These are phyloP conservation scores for Heliocidaris tuberculata DNA, from an alignment of 35 echinoderm and acorn worm species.

Conservation along the genomic window DNA sequence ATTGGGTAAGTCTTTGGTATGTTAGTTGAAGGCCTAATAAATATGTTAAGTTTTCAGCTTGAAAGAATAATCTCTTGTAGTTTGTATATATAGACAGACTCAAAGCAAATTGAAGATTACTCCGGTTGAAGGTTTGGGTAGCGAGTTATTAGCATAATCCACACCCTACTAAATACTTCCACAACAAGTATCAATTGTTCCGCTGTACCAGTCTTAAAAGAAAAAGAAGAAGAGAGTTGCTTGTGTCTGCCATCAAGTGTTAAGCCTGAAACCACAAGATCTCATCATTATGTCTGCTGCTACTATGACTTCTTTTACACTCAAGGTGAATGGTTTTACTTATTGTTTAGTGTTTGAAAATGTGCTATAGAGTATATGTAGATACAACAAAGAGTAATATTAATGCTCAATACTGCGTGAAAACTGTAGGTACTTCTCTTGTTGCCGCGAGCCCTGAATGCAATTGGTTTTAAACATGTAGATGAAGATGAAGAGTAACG, in stretches of 20 bases:
- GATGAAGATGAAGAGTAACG: too few species aligned
- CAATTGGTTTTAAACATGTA: too few species aligned
- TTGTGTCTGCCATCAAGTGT: not conserved
- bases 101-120: not conserved
- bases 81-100: not conserved
- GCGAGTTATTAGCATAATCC: not conserved
- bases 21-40: not conserved
- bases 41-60: not conserved
- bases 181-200: not conserved
- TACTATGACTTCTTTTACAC: too few species aligned
- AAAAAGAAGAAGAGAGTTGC: not conserved
- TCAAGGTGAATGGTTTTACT: too few species aligned
- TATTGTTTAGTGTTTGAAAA: too few species aligned
- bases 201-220: not conserved
- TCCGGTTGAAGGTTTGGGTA: not conserved
- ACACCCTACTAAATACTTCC: conserved; percentile 7
- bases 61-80: not conserved
- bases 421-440: too few species aligned
- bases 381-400: too few species aligned
- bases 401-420: too few species aligned
- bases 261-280: not conserved
- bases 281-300: not conserved
- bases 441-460: too few species aligned
- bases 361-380: too few species aligned
- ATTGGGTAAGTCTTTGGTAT: too few species aligned